phyloP scores from a whole-genome alignment of 2,113 vertebrate species.

The Cyphomyrus plagiostoma region DNA sequence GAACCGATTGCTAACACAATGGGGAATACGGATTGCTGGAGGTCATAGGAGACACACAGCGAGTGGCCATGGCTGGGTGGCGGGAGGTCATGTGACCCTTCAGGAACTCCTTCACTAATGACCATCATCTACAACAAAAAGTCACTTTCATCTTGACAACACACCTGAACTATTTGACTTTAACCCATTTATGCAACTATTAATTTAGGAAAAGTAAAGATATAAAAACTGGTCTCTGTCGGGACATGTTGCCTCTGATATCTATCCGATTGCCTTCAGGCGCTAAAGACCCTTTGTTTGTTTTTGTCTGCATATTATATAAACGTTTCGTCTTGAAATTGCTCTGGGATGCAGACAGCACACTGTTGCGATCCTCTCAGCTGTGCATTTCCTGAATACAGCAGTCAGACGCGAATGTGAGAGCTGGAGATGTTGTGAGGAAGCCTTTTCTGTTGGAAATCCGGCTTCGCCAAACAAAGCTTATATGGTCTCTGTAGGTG shows the following conservation, averaged over 20 bases:
- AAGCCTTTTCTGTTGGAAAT: neutral
- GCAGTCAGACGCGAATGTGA: neutral
- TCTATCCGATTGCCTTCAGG: neutral
- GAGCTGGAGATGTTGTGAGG: neutral
- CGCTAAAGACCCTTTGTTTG: neutral
- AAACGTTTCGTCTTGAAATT: neutral
- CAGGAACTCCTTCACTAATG: neutral
- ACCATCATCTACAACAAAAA: neutral
- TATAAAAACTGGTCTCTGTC: neutral
- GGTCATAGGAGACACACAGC: neutral
- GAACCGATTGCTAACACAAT: neutral
- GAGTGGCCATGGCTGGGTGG: neutral
- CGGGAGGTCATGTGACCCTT: neutral
- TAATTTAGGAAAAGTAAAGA: neutral
- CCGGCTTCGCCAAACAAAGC: conserved; percentile 6
- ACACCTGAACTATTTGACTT: neutral
- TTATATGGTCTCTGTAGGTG: conserved; percentile 12
- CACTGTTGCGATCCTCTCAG: neutral
- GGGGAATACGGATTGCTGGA: neutral
- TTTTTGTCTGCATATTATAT: neutral
- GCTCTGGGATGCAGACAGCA: neutral
- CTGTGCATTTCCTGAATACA: neutral
- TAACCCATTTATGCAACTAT: neutral
- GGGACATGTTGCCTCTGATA: neutral
- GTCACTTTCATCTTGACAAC: neutral